Percentiles rank a stretch among this genome's conserved stretches.
These are phyloP conservation scores for Mimachlamys varia DNA, from an alignment of 2,888 invertebrate genomes.

Conservation along the genomic window DNA sequence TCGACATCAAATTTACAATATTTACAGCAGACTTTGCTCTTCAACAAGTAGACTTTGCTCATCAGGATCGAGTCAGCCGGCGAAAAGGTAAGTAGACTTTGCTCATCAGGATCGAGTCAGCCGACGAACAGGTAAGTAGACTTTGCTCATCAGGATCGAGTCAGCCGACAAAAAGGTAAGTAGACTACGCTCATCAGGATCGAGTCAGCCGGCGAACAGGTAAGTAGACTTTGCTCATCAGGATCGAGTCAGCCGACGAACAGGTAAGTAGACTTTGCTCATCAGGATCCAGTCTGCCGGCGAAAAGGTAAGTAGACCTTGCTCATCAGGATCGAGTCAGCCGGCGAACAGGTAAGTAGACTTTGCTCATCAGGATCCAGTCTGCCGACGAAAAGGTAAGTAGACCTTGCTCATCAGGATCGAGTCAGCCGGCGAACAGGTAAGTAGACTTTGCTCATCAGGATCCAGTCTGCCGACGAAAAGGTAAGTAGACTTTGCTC, in stretches of 20 bases:
- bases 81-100: too few relatives aligned
- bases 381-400: constrained; percentile 51
- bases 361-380: constrained; percentile 48
- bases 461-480: constrained; percentile 50
- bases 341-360: too few relatives aligned
- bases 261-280: too few relatives aligned
- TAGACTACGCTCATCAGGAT: constrained; percentile 49
- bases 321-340: constrained; percentile 46
- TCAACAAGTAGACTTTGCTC: too few relatives aligned
- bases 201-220: constrained; percentile 49
- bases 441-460: too few relatives aligned
- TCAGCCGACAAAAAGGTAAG: constrained; percentile 50
- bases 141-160: constrained; percentile 48
- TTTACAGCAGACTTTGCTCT: too few relatives aligned
- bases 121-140: too few relatives aligned
- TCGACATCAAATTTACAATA: too few relatives aligned
- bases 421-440: constrained; percentile 49
- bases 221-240: too few relatives aligned
- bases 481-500: too few relatives aligned
- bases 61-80: constrained; percentile 46
- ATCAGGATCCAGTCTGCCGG: constrained; percentile 46
- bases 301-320: too few relatives aligned
- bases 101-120: constrained; percentile 46
- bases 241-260: constrained; percentile 50
- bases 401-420: constrained; percentile 49